Base-by-base conservation (phyloP, 2,113 vertebrate species). In the Malurus elegans region DNA sequence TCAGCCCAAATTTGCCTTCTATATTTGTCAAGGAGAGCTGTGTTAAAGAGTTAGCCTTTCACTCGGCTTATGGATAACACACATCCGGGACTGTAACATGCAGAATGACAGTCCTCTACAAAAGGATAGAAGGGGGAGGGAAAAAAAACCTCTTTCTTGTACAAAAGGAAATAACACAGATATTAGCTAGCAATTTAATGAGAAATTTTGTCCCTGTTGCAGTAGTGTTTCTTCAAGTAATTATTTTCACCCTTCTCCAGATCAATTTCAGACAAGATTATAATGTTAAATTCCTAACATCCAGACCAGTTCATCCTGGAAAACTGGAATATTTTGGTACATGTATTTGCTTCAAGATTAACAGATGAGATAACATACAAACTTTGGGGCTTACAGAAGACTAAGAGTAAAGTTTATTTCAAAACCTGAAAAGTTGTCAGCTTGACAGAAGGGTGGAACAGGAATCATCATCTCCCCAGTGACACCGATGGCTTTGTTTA, bases 61-160 rank as follows among this genome's bases (percentile, higher is more conserved):
- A 28, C 8, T 81, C 10, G 11, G 3, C 23, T 70, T 65, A 24
- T 9, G 31, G 8, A 38, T 26, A 29, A 73, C 4, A 0, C 32
- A 44, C 17, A 62, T 47, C 11, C 29, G 44, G 11, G 26, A 65
- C 14, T n/a, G 24, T 19, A 73, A 29, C 10, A 56, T 3, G 4
- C 16, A 65, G 45, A 54, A 51, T 8, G 13, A 67, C 20, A 48
- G 28, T 25, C 38, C 78, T 64, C 24, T 26, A 76, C 28, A 57
- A 12, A 57, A 65, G 10, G 12, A 12, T 17, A 66, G 38, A 53
- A 51, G 2, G 0, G 1, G 3, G 14, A 62, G 4, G 15, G 23
- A 53, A 66, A 79, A 79, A 53, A 45, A 8, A 8, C 2, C 5
- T 34, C 28, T 42, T 66, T 28, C 23, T n/a, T 71, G 34, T 8